A percentile compares a stretch with the other conserved stretches of the same genome.
Evolutionary conservation across 2,113 vertebrate species (phyloP).

Genomic region (Thinocorus orbignyianus): DNA sequence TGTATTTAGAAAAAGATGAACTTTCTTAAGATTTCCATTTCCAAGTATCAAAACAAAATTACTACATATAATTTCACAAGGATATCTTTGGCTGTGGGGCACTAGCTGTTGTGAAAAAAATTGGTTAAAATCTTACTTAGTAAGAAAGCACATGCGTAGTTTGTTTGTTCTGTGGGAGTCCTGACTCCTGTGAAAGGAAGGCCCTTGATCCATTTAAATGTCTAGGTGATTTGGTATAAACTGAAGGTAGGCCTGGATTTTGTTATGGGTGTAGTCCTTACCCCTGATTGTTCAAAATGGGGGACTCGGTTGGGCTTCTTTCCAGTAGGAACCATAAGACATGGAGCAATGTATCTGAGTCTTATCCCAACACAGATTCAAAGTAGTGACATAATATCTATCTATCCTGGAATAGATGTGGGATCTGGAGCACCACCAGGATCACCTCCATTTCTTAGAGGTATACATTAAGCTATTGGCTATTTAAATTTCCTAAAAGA

Average conservation of each 20-base stretch:
- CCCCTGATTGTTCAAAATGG: background rate
- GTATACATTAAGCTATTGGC: background rate
- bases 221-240: background rate
- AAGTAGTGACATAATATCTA: background rate
- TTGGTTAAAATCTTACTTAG: background rate
- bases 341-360: fast-evolving
- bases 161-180: background rate
- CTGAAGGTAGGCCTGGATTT: background rate
- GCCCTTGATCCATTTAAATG: background rate
- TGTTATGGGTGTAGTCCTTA: background rate
- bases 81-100: background rate
- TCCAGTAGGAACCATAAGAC: background rate
- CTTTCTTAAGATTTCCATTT: background rate
- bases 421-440: background rate
- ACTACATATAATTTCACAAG: background rate
- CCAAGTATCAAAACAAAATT: background rate
- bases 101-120: background rate
- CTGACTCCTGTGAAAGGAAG: background rate
- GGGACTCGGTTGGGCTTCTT: background rate
- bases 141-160: background rate
- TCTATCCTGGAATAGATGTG: background rate
- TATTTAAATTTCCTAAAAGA: background rate
- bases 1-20: background rate
- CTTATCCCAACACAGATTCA: background rate
- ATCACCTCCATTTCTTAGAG: background rate